A percentile compares a stretch with the other conserved stretches of the same genome.
Evolutionary conservation across 2,113 vertebrate species (phyloP).

Genomic region (Neotragus moschatus): DNA sequence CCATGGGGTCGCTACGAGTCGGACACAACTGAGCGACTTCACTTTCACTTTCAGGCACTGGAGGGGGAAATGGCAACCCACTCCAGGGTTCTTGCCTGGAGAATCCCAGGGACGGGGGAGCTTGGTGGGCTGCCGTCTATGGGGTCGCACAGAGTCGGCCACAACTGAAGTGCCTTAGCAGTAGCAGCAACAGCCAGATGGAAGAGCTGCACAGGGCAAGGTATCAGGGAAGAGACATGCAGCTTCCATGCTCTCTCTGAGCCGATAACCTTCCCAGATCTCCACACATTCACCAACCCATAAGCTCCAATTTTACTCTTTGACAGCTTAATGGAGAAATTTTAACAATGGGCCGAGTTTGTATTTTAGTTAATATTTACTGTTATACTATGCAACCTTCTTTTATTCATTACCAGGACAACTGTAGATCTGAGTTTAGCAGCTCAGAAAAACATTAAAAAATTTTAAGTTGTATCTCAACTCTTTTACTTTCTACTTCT

Average conservation of each 20-base stretch:
- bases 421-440: not conserved
- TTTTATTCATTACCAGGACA: conserved; percentile 2
- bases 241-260: not conserved
- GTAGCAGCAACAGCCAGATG: not conserved
- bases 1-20: no score
- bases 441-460: conserved; percentile 16
- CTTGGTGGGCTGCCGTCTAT: no score
- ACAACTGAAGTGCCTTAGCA: no score
- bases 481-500: not conserved
- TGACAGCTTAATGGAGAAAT: not conserved
- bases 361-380: not conserved
- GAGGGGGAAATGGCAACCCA: no score
- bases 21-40: no score
- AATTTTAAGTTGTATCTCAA: not conserved
- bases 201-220: not conserved
- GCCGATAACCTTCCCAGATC: not conserved
- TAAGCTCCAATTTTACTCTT: not conserved
- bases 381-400: not conserved
- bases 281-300: not conserved
- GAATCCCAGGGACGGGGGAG: no score
- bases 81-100: no score
- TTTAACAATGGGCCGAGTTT: not conserved
- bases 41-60: no score
- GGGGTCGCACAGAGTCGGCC: no score
- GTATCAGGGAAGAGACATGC: no score